Evolutionary conservation across 2,888 invertebrate species (phyloP), one percentile per base, ranked within the genome.

Genomic region (Eugnorisma glareosa): DNA sequence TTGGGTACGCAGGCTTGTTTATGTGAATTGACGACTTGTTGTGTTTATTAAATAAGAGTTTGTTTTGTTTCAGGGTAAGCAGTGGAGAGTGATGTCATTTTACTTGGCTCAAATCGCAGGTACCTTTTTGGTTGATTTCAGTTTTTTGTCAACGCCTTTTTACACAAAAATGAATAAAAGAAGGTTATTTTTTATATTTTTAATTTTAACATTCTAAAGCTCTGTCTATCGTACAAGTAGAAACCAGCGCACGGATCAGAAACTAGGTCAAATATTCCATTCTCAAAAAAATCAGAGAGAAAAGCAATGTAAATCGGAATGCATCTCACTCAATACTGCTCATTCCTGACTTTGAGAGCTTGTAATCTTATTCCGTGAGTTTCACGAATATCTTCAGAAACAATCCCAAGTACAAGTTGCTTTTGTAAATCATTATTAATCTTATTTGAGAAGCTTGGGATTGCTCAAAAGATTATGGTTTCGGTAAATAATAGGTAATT

Each of bases 401-500:
- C 83, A 86, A 83, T 85, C 73, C 64, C 40, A 15, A 54, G 48
- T 64, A 72, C 31, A 67, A 88, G 82, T 72, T 73, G 67, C 71
- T 79, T 85, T 84, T 77, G 77, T 83, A 84, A 88, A 84, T 81
- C 67, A 76, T 75, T 81, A 73, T 73, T 83, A 76, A 84, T 84
- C 81, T 79, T 88, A 86, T 83, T 87, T 79, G 75, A 77, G 69
- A 64, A 77, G 76, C 78, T 78, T 51, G 74, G 81, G 81, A 75
- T 75, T 83, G 66, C 75, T 83, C 76, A 74, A 77, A 83, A 80
- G 73, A 85, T 83, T 81, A 85, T 74, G 72, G 74, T 74, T 85
- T 77, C 37, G 8, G 79, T 69, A 86, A 79, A 87, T 86, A 85
- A 77, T 79, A 83, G 66, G 51, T 87, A 87, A 85, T 85, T 81